Percentiles rank a stretch among this genome's conserved stretches.
Evolutionary conservation across 2,888 invertebrate species (phyloP).

Genomic region (Lampropteryx suffumata): DNA sequence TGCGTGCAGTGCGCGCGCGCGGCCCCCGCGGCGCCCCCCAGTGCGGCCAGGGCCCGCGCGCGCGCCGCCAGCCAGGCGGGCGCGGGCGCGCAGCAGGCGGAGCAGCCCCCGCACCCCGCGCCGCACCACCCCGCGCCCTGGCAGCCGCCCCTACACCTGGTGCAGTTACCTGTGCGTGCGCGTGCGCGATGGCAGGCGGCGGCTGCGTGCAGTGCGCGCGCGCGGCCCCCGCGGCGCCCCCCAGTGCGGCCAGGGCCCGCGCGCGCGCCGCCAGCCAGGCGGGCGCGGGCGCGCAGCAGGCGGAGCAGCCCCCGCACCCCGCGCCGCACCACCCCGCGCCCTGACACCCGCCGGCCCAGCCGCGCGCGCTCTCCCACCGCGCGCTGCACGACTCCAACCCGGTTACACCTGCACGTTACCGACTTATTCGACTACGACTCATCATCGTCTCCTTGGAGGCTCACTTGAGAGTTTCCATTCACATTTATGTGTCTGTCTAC

Average conservation of each 20-base stretch:
- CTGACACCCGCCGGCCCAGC: conserved; percentile 50
- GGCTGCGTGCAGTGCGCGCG: conserved; percentile 93
- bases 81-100: conserved; percentile 41
- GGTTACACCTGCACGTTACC: conserved; percentile 52
- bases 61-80: conserved; percentile 83
- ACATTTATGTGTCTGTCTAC: no score
- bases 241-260: conserved; percentile 86
- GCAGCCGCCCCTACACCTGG: conserved; percentile 45
- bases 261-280: conserved; percentile 85
- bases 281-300: conserved; percentile 41
- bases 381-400: conserved; percentile 46
- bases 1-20: conserved; percentile 92
- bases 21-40: conserved; percentile 77
- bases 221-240: conserved; percentile 83
- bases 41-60: conserved; percentile 87
- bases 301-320: conserved; percentile 42
- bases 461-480: no score
- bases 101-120: conserved; percentile 41
- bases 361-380: conserved; percentile 45
- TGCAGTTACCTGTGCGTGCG: conserved; percentile 63
- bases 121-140: conserved; percentile 46
- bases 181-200: conserved; percentile 94
- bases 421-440: no score
- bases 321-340: conserved; percentile 43
- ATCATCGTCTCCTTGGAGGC: no score